Evolutionary conservation across 2,797 vertebrate genomes (phyloP).

Genomic region (Poeciliopsis paucimaculata): DNA sequence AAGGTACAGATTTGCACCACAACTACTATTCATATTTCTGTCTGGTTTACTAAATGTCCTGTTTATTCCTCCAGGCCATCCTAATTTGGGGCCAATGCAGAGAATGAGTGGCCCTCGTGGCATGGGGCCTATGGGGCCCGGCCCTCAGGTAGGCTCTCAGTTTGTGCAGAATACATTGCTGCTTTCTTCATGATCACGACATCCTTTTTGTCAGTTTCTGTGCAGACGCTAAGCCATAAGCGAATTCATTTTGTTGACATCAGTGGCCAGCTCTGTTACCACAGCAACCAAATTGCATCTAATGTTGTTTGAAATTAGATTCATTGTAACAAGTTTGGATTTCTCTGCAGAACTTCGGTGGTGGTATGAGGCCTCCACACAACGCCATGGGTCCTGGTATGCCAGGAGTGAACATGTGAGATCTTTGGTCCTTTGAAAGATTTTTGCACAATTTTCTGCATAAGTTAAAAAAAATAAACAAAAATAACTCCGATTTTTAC

Average conservation of each 20-base stretch:
- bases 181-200: background rate
- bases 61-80: slow-evolving; percentile 81
- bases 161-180: background rate
- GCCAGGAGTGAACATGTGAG: slow-evolving; percentile 99
- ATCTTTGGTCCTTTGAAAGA: slow-evolving; percentile 15
- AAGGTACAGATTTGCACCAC: slow-evolving; percentile 80
- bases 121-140: slow-evolving; percentile 98
- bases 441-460: background rate
- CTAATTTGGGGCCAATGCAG: slow-evolving; percentile 96
- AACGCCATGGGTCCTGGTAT: slow-evolving; percentile 97
- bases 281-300: background rate
- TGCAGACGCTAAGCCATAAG: background rate
- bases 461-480: slow-evolving; percentile 2
- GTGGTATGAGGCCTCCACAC: slow-evolving; percentile 98
- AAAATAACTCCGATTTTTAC: slow-evolving; percentile 11
- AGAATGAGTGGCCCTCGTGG: slow-evolving; percentile 97
- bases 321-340: background rate
- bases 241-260: background rate
- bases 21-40: background rate
- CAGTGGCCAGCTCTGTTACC: background rate
- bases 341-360: slow-evolving; percentile 91
- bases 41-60: background rate
- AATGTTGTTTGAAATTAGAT: background rate
- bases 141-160: slow-evolving; percentile 88
- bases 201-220: background rate